phyloP scores from a whole-genome alignment of 2,797 vertebrate genomes.

The Borostomias antarcticus region DNA sequence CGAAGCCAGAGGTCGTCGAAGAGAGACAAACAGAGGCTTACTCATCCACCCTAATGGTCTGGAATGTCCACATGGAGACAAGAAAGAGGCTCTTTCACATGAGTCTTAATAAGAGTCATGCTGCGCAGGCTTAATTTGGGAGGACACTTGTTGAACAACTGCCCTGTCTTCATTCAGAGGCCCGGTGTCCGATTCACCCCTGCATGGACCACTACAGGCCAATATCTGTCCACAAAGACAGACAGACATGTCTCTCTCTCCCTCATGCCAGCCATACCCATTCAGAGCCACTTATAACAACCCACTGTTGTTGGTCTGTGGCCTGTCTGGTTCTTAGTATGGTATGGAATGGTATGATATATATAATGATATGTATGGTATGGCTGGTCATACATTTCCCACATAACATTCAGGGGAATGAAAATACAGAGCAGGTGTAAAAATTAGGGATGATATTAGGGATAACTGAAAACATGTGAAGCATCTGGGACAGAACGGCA shows the following conservation, averaged over 20 bases:
- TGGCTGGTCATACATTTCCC: too few species aligned
- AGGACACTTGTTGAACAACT: constrained; percentile 74
- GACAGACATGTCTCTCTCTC: constrained; percentile 29
- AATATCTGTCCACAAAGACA: constrained; percentile 50
- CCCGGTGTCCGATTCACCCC: constrained; percentile 44
- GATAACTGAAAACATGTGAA: neutral
- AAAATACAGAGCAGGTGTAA: neutral
- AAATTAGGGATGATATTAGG: neutral
- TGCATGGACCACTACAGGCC: constrained; percentile 36
- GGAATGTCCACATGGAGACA: constrained; percentile 76
- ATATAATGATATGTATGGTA: neutral
- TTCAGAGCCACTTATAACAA: constrained; percentile 36
- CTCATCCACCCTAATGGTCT: constrained; percentile 70
- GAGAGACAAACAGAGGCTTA: constrained; percentile 70
- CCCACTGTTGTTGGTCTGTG: constrained; percentile 14
- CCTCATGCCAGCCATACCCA: constrained; percentile 19
- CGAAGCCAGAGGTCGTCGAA: constrained; percentile 56
- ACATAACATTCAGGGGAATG: neutral
- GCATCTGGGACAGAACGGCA: neutral
- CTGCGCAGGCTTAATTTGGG: constrained; percentile 62
- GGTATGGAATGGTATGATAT: neutral
- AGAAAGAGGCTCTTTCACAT: constrained; percentile 78
- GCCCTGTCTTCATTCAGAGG: constrained; percentile 69
- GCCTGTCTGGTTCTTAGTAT: neutral
- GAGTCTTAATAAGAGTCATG: constrained; percentile 78